Percentiles rank a stretch among this genome's conserved stretches.
Evolutionary conservation across 2,113 vertebrate genomes (phyloP).

Genomic region (Apodemus speciosus): DNA sequence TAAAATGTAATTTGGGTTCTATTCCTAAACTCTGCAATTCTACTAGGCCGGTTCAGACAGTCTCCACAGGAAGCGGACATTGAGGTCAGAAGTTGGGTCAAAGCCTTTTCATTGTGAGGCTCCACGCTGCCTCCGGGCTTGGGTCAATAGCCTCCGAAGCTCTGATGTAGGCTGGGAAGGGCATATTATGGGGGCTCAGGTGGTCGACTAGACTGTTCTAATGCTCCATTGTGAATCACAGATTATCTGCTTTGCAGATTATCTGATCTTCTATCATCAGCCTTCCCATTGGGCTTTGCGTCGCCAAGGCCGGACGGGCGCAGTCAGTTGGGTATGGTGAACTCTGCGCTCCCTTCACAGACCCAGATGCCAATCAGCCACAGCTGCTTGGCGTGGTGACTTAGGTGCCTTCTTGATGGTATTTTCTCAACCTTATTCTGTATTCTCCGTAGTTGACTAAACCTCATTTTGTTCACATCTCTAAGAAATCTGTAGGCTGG

Average conservation of each 20-base stretch:
- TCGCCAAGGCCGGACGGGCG: constrained; percentile 17
- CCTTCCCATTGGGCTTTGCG: constrained; percentile 70
- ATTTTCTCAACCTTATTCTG: constrained; percentile 59
- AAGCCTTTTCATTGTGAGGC: constrained; percentile 79
- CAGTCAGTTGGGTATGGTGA: constrained; percentile 31
- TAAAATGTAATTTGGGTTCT: constrained; percentile 55
- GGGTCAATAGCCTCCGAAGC: constrained; percentile 67
- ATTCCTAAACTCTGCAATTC: constrained; percentile 63
- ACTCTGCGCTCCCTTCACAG: constrained; percentile 4
- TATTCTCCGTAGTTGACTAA: constrained; percentile 62
- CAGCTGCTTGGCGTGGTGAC: constrained; percentile 38
- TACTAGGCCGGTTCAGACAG: constrained; percentile 55
- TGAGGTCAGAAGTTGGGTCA: constrained; percentile 81
- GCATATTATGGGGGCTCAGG: constrained; percentile 77
- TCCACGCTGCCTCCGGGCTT: constrained; percentile 75
- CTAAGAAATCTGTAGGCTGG: constrained; percentile 47
- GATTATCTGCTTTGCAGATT: constrained; percentile 80
- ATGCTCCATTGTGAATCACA: constrained; percentile 74
- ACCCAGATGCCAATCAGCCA: constrained; percentile 51
- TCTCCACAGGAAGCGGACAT: constrained; percentile 76
- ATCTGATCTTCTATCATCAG: constrained; percentile 74
- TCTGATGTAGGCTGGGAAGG: constrained; percentile 50
- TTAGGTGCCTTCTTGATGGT: constrained; percentile 51
- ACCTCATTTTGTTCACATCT: constrained; percentile 43
- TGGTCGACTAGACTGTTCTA: constrained; percentile 71